Conservation (phyloP, 1,140 invertebrate species). For the Kradibia gibbosae region DNA sequence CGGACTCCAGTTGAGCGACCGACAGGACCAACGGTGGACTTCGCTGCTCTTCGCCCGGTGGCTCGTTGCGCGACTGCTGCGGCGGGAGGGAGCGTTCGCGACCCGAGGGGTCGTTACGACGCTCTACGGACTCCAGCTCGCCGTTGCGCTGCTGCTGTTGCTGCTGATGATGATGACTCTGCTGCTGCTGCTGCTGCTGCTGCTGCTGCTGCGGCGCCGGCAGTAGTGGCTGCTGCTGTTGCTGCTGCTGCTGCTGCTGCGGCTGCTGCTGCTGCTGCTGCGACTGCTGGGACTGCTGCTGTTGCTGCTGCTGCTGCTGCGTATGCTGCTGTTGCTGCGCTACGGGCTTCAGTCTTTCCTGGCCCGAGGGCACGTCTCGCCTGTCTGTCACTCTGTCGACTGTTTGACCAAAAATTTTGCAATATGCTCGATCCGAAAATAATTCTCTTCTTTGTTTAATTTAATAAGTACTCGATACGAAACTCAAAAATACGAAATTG, state of each 20-base stretch:
- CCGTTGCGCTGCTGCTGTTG: constrained; percentile 15
- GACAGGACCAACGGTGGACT: constrained; percentile 43
- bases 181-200: background rate
- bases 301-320: background rate
- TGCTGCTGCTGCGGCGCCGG: background rate
- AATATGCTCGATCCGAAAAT: too few relatives aligned
- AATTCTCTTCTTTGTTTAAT: too few relatives aligned
- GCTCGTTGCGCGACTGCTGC: constrained; percentile 67
- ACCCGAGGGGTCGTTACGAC: constrained; percentile 68
- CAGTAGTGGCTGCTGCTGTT: background rate
- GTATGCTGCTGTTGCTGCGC: background rate
- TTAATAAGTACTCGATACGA: too few relatives aligned
- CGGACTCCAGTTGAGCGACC: constrained; percentile 58
- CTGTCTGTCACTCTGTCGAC: constrained; percentile 60
- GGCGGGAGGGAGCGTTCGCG: constrained; percentile 62
- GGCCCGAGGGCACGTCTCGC: constrained; percentile 67
- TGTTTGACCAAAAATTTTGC: too few relatives aligned
- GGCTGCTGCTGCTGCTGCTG: constrained; percentile 11
- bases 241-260: background rate
- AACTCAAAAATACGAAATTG: too few relatives aligned
- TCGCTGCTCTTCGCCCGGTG: constrained; percentile 67
- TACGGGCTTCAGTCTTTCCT: constrained; percentile 58
- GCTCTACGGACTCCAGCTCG: constrained; percentile 56
- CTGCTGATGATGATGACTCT: background rate
- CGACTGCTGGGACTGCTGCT: background rate